Evolutionary conservation across 2,113 vertebrate species (phyloP).

Genomic region (Heloderma charlesbogerti): DNA sequence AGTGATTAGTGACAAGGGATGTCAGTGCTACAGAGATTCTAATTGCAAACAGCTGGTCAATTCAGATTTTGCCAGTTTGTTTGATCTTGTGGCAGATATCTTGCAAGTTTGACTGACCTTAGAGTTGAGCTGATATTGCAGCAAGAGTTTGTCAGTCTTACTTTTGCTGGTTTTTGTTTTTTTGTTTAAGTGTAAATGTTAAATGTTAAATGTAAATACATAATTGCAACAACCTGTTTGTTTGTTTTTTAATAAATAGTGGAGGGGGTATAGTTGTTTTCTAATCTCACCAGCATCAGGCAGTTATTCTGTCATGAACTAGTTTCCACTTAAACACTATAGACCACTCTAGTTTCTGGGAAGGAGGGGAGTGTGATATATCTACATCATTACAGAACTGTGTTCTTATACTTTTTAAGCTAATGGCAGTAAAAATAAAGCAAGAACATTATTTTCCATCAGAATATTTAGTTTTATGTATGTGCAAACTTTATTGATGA

Average conservation of each 20-base stretch:
- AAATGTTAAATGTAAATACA: not conserved
- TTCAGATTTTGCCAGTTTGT: slow-evolving; percentile 14
- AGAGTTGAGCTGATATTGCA: not conserved
- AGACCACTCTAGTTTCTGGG: not conserved
- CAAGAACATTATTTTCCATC: not conserved
- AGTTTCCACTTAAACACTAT: not conserved
- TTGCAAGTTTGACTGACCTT: slow-evolving; percentile 28
- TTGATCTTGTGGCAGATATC: slow-evolving; percentile 11
- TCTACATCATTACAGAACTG: not conserved
- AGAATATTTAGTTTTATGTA: not conserved
- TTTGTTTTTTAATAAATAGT: not conserved
- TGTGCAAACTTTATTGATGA: not conserved
- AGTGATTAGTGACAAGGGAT: slow-evolving; percentile 28
- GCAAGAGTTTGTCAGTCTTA: not conserved
- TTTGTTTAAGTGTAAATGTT: not conserved
- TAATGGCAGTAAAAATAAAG: not conserved
- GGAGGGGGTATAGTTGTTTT: not conserved
- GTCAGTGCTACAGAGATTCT: not conserved
- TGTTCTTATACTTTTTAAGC: not conserved
- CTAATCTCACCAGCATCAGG: not conserved
- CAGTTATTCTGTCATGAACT: not conserved
- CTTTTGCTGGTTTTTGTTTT: not conserved
- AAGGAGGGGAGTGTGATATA: not conserved
- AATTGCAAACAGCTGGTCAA: slow-evolving; percentile 20
- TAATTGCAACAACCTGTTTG: not conserved